phyloP scores from a whole-genome alignment of 2,797 vertebrate species.

The Enteromius thamalakanensis region DNA sequence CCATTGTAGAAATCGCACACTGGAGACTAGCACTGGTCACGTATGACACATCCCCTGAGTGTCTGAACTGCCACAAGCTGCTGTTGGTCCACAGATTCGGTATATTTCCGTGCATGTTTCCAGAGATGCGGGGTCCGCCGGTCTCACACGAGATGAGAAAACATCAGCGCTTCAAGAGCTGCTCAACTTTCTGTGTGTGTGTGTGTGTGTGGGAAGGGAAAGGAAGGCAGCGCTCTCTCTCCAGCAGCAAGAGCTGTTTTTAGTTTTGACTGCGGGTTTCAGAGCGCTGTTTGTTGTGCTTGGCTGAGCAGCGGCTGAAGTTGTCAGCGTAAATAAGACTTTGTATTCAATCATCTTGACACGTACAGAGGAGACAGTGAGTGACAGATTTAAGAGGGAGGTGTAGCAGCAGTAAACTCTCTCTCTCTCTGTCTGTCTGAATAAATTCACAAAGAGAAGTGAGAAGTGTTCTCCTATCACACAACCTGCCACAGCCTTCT shows the following conservation, averaged over 20 bases:
- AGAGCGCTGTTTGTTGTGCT: constrained; percentile 70
- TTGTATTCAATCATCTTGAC: constrained; percentile 82
- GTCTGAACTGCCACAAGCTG: constrained; percentile 29
- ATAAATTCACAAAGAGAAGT: constrained; percentile 69
- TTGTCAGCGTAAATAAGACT: constrained; percentile 77
- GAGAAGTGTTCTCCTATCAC: constrained; percentile 65
- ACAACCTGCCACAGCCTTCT: constrained; percentile 51
- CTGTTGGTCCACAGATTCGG: constrained; percentile 26
- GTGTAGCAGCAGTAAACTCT: constrained; percentile 71
- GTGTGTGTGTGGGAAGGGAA: constrained; percentile 21
- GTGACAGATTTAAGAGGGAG: constrained; percentile 79
- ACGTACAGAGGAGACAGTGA: constrained; percentile 75
- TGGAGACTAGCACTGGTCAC: constrained; percentile 1
- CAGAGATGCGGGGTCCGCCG: constrained; percentile 12
- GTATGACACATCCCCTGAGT: constrained; percentile 1
- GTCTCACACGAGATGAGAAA: constrained; percentile 44
- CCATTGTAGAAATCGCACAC: not conserved
- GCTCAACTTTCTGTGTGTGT: constrained; percentile 40
- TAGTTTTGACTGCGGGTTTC: constrained; percentile 61
- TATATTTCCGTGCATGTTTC: constrained; percentile 35
- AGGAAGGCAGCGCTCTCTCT: constrained; percentile 30
- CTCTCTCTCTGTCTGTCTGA: constrained; percentile 47
- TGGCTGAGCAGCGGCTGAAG: constrained; percentile 73
- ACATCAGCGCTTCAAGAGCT: constrained; percentile 43
- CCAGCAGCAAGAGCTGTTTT: constrained; percentile 58